Evolutionary conservation across 92 coral and sea anemone genomes (phyloP), one percentile per base, ranked within the genome.

Genomic region (Phymanthus crucifer): DNA sequence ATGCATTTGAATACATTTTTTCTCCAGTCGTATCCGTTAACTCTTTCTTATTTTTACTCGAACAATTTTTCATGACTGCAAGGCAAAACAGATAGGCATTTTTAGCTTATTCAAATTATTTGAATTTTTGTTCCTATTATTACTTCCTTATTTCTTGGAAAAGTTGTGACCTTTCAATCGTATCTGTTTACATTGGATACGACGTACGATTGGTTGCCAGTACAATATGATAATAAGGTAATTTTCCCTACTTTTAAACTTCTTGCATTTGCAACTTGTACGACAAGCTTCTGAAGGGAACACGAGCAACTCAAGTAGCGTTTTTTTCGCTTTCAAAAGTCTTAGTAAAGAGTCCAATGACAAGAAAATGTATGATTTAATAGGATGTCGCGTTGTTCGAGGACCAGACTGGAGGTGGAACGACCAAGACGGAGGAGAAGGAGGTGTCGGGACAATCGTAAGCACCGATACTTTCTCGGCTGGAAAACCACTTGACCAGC

Each of bases 351-450:
- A 19, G 26, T 54, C n/a, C n/a, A n/a, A n/a, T 54, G 10, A 54
- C 64, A 1, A 54, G 26, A 54, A 3, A 19, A 54, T 54, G 64
- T 18, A 19, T 19, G 6, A n/a, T n/a, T n/a, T 54, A 27, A 0
- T 54, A 21, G 64, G 64, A 54, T 54, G 27, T 54, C 64, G 64
- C 19, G 64, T 54, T 54, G 64, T 54, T 54, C 64, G 64, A 23
- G 64, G 64, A 19, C 64, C 64, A 54, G 26, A 54, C 64, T 54
- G 64, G 64, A 54, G 0, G 23, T 54, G 64, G 64, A 27, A 18
- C 3, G 26, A 54, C 10, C 64, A 23, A 19, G 64, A 54, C 10
- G 64, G 64, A 19, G 64, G 64, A 54, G 64, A 54, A 54, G 64
- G 64, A 54, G 64, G 64, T 54, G 64, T 54, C 5, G 64, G 64